Evolutionary conservation across 1,140 invertebrate species (phyloP).

Genomic region (Plectrocnemia conspersa): DNA sequence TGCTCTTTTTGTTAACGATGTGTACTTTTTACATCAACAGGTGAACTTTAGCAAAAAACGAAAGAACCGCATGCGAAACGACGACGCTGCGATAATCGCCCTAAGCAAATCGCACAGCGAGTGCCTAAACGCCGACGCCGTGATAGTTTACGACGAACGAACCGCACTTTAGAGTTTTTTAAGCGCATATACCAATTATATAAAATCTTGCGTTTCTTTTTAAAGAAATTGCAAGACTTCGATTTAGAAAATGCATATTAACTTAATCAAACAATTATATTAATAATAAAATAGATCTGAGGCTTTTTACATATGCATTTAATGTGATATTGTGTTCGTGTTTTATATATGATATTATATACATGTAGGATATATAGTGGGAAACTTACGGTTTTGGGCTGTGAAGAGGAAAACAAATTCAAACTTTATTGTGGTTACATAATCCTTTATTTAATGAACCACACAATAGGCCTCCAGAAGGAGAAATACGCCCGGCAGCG

Average conservation of each 20-base stretch:
- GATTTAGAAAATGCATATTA: no score
- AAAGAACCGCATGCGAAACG: constrained; percentile 68
- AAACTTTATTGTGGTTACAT: no score
- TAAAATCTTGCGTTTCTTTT: not conserved
- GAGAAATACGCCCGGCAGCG: no score
- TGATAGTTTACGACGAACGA: constrained; percentile 69
- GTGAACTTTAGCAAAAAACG: constrained; percentile 67
- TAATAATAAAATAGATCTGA: not conserved
- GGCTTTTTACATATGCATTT: no score
- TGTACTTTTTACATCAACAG: constrained; percentile 39
- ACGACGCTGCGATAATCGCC: constrained; percentile 70
- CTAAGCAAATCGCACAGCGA: constrained; percentile 66
- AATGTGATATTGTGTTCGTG: no score
- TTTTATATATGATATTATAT: no score
- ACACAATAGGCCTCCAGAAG: no score
- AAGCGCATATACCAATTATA: no score
- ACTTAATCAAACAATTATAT: not conserved
- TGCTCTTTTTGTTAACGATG: not conserved
- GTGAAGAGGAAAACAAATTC: no score
- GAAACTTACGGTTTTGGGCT: no score
- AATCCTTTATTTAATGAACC: no score
- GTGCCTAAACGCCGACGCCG: constrained; percentile 64
- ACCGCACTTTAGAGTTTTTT: constrained; percentile 60
- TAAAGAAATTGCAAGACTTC: not conserved
- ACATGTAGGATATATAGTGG: no score